Percentiles rank a stretch among this genome's conserved stretches.
These are phyloP conservation scores for Doris montereyensis DNA, from an alignment of 2,888 invertebrate genomes.

Conservation along the genomic window DNA sequence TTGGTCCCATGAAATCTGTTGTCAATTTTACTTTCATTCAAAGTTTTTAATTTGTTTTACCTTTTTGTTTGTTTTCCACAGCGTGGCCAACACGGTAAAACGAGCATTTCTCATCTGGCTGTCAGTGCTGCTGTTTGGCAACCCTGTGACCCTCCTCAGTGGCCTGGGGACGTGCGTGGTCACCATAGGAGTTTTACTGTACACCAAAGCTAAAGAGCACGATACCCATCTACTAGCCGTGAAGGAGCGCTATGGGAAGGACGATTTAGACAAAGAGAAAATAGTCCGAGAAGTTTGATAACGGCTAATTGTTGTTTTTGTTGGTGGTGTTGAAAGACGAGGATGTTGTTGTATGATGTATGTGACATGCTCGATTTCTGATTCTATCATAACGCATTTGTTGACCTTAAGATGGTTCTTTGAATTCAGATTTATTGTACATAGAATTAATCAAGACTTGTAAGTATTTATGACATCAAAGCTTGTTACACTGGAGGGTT, in stretches of 20 bases:
- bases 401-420: too few relatives aligned
- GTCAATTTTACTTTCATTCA: too few relatives aligned
- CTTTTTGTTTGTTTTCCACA: conserved; percentile 64
- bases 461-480: too few relatives aligned
- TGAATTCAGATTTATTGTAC: too few relatives aligned
- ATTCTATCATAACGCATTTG: too few relatives aligned
- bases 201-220: conserved; percentile 80
- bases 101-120: conserved; percentile 85
- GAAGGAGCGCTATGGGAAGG: conserved; percentile 42
- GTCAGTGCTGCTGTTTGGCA: conserved; percentile 83
- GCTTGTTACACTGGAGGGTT: too few relatives aligned
- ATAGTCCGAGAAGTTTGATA: conserved; percentile 27
- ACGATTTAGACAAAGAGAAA: conserved; percentile 23
- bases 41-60: background rate
- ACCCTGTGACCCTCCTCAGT: conserved; percentile 82
- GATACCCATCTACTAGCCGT: conserved; percentile 52
- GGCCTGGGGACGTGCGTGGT: conserved; percentile 82
- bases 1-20: too few relatives aligned
- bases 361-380: too few relatives aligned
- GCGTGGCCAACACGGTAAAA: conserved; percentile 86
- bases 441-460: too few relatives aligned
- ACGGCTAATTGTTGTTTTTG: too few relatives aligned
- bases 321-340: too few relatives aligned
- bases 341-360: too few relatives aligned
- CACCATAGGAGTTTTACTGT: conserved; percentile 82